A percentile compares a stretch with the other conserved stretches of the same genome.
These are phyloP conservation scores for Melanotaenia parkinsoni DNA, from an alignment of 2,797 vertebrate genomes.

Conservation along the genomic window DNA sequence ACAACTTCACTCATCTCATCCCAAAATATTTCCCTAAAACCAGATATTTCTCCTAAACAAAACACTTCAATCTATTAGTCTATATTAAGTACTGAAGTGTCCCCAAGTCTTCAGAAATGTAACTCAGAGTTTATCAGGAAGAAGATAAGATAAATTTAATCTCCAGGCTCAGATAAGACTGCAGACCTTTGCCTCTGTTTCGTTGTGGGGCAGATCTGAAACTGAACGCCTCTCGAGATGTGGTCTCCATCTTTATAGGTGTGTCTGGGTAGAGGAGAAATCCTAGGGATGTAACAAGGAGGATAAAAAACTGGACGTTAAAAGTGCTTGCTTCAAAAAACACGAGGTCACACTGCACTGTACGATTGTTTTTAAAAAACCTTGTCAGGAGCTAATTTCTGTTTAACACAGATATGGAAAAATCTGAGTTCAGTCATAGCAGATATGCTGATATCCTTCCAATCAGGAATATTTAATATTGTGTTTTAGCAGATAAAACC, in stretches of 20 bases:
- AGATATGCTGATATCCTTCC: background rate
- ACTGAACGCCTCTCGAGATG: slow-evolving; percentile 72
- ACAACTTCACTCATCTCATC: background rate
- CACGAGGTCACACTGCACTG: background rate
- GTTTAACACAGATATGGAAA: background rate
- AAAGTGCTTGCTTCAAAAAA: background rate
- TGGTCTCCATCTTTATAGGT: slow-evolving; percentile 77
- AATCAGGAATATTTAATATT: background rate
- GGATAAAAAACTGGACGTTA: background rate
- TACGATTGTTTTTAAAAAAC: background rate
- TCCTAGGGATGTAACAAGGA: slow-evolving; percentile 49
- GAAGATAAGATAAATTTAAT: slow-evolving; percentile 34
- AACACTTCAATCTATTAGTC: background rate
- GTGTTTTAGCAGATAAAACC: background rate
- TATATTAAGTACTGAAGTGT: background rate
- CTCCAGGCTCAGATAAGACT: slow-evolving; percentile 55
- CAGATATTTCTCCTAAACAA: background rate
- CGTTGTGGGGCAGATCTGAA: slow-evolving; percentile 50
- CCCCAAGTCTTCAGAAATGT: slow-evolving; percentile 5
- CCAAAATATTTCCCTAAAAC: background rate
- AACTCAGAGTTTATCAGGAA: slow-evolving; percentile 10
- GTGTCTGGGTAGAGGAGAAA: slow-evolving; percentile 77
- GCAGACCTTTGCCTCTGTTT: slow-evolving; percentile 59
- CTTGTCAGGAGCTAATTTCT: background rate
- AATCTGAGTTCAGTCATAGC: background rate